phyloP scores from a whole-genome alignment of 2,888 invertebrate species.

The Oscheius sp. region DNA sequence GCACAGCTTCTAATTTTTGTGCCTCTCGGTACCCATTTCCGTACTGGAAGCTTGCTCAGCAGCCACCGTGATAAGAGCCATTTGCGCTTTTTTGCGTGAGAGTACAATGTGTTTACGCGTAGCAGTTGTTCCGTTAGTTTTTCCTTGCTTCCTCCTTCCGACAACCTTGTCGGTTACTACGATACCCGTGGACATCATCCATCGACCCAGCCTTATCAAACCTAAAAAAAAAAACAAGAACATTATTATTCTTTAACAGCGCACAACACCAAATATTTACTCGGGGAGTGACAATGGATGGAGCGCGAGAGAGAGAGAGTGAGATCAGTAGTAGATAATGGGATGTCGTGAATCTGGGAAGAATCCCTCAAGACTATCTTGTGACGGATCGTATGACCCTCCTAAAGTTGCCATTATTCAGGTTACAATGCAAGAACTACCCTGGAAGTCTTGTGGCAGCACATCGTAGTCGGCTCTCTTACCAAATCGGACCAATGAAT shows the following conservation, averaged over 20 bases:
- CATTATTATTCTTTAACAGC: too few species aligned
- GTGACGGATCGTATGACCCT: constrained; percentile 14
- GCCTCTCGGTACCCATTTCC: too few species aligned
- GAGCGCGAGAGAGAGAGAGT: not conserved
- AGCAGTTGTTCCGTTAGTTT: not conserved
- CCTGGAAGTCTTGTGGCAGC: constrained; percentile 23
- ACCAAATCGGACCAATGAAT: constrained; percentile 70
- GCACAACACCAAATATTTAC: constrained; percentile 4
- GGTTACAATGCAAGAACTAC: not conserved
- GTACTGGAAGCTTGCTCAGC: too few species aligned
- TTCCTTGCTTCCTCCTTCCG: not conserved
- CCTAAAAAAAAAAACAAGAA: too few species aligned
- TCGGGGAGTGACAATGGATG: not conserved
- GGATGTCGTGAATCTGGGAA: constrained; percentile 8
- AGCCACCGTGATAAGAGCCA: too few species aligned
- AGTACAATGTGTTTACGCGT: not conserved
- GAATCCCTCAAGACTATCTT: constrained; percentile 16
- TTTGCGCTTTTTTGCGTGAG: not conserved
- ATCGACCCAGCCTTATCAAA: not conserved
- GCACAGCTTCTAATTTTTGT: too few species aligned
- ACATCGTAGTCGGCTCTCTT: constrained; percentile 53
- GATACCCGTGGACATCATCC: too few species aligned
- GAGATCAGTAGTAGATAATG: constrained; percentile 23
- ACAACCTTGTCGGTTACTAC: not conserved
- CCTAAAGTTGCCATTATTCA: not conserved